These are phyloP conservation scores for Epinotia brunnichana DNA, from an alignment of 2,888 invertebrate genomes.

Conservation along the genomic window DNA sequence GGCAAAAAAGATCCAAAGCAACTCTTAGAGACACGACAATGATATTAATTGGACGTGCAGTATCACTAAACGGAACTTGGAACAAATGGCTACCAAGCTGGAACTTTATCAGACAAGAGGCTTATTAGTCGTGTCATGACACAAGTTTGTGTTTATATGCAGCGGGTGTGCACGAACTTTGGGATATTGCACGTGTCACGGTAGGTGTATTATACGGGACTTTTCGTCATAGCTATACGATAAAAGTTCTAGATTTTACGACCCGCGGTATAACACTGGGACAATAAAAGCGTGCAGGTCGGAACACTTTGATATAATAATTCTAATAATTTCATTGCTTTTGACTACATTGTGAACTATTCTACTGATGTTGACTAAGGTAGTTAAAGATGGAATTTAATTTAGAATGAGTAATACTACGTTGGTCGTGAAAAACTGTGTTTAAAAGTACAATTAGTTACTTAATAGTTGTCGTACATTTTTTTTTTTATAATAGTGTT, in stretches of 20 bases:
- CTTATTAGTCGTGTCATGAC: conserved; percentile 48
- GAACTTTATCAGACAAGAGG: conserved; percentile 49
- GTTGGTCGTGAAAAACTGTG: too few relatives aligned
- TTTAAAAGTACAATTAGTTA: too few relatives aligned
- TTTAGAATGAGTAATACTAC: too few relatives aligned
- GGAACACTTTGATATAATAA: neutral
- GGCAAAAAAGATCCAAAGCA: neutral
- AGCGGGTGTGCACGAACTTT: conserved; percentile 34
- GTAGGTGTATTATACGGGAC: neutral
- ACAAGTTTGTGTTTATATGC: conserved; percentile 45
- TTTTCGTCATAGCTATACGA: neutral
- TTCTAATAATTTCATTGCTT: neutral
- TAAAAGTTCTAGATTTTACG: neutral
- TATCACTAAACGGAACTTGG: conserved; percentile 48
- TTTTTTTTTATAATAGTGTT: too few relatives aligned
- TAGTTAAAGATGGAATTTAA: too few relatives aligned
- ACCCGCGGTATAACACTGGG: neutral
- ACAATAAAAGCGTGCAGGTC: neutral
- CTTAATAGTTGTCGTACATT: too few relatives aligned
- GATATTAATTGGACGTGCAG: conserved; percentile 44
- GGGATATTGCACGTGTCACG: conserved; percentile 33
- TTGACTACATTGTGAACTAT: neutral
- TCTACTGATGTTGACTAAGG: too few relatives aligned
- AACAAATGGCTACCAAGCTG: conserved; percentile 47
- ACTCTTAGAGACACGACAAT: conserved; percentile 16